Conservation (phyloP, 2,113 vertebrate genomes). For the Fregetta grallaria region DNA sequence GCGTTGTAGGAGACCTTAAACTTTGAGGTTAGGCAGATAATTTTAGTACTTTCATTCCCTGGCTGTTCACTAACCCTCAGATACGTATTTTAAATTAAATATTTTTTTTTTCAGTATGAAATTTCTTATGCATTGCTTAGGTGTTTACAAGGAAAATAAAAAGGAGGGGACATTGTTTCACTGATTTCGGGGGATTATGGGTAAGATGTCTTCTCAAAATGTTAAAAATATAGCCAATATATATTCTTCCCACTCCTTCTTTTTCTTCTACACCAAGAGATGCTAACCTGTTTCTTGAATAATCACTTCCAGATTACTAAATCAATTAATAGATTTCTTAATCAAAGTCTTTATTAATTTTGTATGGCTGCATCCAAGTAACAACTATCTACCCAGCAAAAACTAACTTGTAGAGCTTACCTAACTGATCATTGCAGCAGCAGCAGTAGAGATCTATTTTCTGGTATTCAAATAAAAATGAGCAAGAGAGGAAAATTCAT, state of each 20-base stretch:
- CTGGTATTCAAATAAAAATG: neutral
- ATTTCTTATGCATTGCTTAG: neutral
- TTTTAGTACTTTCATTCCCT: neutral
- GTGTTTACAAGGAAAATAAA: neutral
- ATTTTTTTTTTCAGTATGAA: neutral
- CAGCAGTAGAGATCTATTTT: neutral
- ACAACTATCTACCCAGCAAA: neutral
- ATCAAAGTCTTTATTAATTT: neutral
- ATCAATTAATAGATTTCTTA: neutral
- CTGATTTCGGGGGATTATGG: neutral
- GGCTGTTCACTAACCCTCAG: neutral
- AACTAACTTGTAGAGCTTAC: neutral
- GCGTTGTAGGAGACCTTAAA: neutral
- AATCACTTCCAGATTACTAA: neutral
- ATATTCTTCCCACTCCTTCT: neutral
- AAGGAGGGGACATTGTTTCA: neutral
- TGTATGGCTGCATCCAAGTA: neutral
- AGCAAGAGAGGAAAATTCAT: neutral
- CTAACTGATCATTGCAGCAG: neutral
- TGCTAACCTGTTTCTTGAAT: neutral
- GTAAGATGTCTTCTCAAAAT: neutral
- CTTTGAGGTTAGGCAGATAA: neutral
- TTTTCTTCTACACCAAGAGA: neutral
- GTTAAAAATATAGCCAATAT: neutral
- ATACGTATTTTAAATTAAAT: neutral